Base-by-base conservation (phyloP, 2,888 invertebrate species). In the Idaea biselata region DNA sequence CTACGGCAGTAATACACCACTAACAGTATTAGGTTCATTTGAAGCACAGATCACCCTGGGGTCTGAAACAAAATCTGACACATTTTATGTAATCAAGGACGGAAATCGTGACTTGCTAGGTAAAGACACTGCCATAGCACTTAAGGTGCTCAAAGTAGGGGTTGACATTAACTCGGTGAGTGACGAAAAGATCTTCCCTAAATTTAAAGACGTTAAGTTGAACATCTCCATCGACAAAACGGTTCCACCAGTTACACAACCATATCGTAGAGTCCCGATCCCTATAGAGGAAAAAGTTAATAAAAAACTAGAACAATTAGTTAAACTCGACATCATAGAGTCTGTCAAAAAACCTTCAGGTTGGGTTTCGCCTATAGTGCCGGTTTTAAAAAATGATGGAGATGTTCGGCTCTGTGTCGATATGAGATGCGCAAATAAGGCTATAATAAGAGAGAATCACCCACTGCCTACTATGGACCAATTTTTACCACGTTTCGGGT, bases 371-470 rank as follows among this genome's bases (percentile, higher is more conserved):
- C 74, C 76, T 0, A 44, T 74, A 16, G 75, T 75, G 0, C 73
- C 73, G 0, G 59, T 74, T 14, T 31, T 77, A 0, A 77, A 77
- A 59, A 66, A 62, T 0, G 62, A 70, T 44, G 73, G 71, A 0
- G 75, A 75, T 0, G 0, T 78, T 1, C 64, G 76, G 0, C 1
- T 77, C 0, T 79, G 77, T 60, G 63, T 77, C 0, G 76, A 77
- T 53, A 76, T 75, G 76, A 18, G 68, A 73, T 80, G 81, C 32
- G 76, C 75, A 0, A 77, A 78, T 60, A 1, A 1, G 2, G 75
- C 75, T 0, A 77, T 76, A 0, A 5, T 64, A 1, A 31, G 75
- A 1, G 76, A 79, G 62, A 78, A 76, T 3, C 75, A 77, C 18
- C 75, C 75, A 2, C 55, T 77, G 31, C 74, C 76, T 0, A 61